Evolutionary conservation across 1,140 invertebrate species (phyloP), one percentile per base, ranked within the genome.

Genomic region (Heliothis virescens): DNA sequence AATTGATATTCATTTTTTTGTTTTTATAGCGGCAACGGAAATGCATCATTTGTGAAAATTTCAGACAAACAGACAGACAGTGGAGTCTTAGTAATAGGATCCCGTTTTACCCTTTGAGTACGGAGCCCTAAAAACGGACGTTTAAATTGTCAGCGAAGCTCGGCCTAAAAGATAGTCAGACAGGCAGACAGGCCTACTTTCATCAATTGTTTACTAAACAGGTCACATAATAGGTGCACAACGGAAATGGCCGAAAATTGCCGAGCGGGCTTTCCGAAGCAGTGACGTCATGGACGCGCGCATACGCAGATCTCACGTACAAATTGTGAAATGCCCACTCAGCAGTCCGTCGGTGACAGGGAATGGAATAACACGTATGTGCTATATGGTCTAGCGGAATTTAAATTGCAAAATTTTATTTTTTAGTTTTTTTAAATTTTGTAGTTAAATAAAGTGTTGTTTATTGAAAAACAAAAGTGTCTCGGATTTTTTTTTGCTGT

Each of bases 251-350:
- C n/a, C 41, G 41, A 48, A 48, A 18, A 48, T 47, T 67, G 63
- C 63, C 16, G 63, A 48, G 10, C 63, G 63, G 41, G 10, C 29
- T 48, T 67, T 67, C 63, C 63, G 41, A 48, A 11, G 3, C 9
- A 9, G 34, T 67, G 63, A 67, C 63, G 63, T 67, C 63, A 65
- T 15, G 15, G 1, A 13, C 63, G 41, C 16, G 18, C 12, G 41
- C 63, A 34, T 16, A n/a, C 15, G 55, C 21, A 18, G 2, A 7
- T 65, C 62, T 60, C 29, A 67, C 63, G 16, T 67, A 18, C 10
- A 12, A 11, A 26, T 67, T 67, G 41, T 48, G 63, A 48, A 67
- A 48, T 48, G 63, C 5, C 63, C 41, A 48, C 41, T 67, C 63
- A 67, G 63, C 63, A 48, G 47, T 18, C 15, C 18, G 41, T 50